Percentiles rank a stretch among this genome's conserved stretches.
Conservation (phyloP, 1,140 invertebrate species). For the Homarus americanus region DNA sequence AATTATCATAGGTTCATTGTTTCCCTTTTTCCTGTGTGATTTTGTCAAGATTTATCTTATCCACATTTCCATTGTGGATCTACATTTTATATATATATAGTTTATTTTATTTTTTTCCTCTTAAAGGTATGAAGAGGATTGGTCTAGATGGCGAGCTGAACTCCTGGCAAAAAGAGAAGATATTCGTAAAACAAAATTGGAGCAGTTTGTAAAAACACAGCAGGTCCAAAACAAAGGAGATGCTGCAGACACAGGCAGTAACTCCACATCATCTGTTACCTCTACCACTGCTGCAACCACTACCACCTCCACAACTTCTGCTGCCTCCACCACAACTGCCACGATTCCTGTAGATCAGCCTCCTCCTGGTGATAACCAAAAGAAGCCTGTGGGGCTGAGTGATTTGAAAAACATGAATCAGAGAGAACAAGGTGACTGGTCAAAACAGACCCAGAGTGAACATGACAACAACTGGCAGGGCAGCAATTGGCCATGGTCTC, state of each 20-base stretch:
- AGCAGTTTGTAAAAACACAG: not conserved
- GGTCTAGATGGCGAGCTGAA: slow-evolving; percentile 53
- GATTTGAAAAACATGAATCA: not conserved
- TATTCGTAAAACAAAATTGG: slow-evolving; percentile 41
- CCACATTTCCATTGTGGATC: too few relatives aligned
- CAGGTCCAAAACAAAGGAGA: not conserved
- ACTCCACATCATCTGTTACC: not conserved
- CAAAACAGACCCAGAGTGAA: not conserved
- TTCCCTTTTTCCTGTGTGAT: too few relatives aligned
- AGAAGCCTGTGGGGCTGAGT: not conserved
- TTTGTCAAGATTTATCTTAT: too few relatives aligned
- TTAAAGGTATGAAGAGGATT: slow-evolving; percentile 59
- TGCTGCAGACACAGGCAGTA: not conserved
- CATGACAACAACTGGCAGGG: not conserved
- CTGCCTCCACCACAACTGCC: not conserved
- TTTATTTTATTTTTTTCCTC: not conserved
- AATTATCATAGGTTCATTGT: too few relatives aligned
- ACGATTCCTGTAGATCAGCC: too few relatives aligned
- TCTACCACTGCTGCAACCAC: not conserved
- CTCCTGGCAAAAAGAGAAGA: slow-evolving; percentile 40
- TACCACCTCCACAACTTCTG: not conserved
- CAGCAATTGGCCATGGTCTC: not conserved
- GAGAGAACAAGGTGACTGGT: not conserved
- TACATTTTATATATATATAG: too few relatives aligned
- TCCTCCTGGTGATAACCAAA: not conserved